Percentiles rank a stretch among this genome's conserved stretches.
Conservation (phyloP, 2,113 vertebrate species). For the Bothrops jararaca region DNA sequence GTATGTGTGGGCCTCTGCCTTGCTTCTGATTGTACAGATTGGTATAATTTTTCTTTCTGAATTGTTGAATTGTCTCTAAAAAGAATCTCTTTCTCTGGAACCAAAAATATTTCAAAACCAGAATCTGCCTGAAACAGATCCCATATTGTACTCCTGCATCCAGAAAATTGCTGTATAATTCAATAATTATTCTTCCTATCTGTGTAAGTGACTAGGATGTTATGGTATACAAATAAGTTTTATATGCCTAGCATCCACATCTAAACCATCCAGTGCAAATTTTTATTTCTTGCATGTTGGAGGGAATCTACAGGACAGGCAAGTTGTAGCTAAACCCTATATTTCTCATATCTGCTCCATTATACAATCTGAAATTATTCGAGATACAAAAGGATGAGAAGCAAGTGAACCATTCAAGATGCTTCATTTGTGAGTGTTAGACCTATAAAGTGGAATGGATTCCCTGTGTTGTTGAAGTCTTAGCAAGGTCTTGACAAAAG, state of each 20-base stretch:
- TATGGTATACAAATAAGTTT: not conserved
- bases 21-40: not conserved
- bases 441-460: not conserved
- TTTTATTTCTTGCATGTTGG: not conserved
- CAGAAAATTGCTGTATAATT: not conserved
- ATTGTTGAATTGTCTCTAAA: not conserved
- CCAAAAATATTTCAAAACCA: not conserved
- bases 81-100: not conserved
- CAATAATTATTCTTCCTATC: not conserved
- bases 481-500: constrained; percentile 13
- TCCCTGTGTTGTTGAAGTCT: not conserved
- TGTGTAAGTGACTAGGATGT: not conserved
- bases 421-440: too few relatives aligned
- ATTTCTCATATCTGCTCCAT: not conserved
- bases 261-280: not conserved
- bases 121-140: not conserved
- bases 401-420: not conserved
- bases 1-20: not conserved
- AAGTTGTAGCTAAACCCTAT: not conserved
- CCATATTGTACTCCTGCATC: not conserved
- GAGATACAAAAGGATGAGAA: not conserved
- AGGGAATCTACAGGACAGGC: not conserved
- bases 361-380: not conserved
- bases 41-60: not conserved
- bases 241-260: not conserved